A percentile compares a stretch with the other conserved stretches of the same genome.
Conservation (phyloP, 1,140 invertebrate species). For the Hirudo medicinalis region DNA sequence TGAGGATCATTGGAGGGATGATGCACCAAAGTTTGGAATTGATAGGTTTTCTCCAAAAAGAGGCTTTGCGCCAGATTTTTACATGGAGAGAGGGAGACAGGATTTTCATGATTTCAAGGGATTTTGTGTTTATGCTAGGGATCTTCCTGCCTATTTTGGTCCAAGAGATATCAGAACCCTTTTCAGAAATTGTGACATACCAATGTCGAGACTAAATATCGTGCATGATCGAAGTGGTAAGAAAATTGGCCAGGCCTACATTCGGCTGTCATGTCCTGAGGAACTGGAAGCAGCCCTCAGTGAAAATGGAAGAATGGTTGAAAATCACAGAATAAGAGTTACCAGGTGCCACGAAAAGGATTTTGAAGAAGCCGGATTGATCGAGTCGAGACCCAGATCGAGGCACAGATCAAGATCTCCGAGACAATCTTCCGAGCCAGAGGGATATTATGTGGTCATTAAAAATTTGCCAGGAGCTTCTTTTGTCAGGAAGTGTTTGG, state of each 20-base stretch:
- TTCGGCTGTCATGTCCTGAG: constrained; percentile 54
- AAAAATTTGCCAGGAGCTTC: constrained; percentile 27
- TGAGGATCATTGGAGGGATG: too few species aligned
- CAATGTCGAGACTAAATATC: constrained; percentile 68
- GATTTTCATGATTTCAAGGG: not conserved
- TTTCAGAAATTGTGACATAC: constrained; percentile 62
- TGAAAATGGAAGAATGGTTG: constrained; percentile 40
- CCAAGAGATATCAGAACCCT: constrained; percentile 60
- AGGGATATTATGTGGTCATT: constrained; percentile 18
- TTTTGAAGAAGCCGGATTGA: constrained; percentile 30
- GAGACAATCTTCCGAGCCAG: not conserved
- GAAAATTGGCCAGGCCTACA: constrained; percentile 61
- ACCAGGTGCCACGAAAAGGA: constrained; percentile 28
- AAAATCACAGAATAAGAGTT: constrained; percentile 31
- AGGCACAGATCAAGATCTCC: constrained; percentile 19
- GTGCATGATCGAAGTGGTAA: constrained; percentile 64
- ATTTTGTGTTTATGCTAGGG: constrained; percentile 25
- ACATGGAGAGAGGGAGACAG: too few species aligned
- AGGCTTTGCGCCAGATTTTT: too few species aligned
- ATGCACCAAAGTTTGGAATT: too few species aligned
- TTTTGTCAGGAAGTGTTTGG: constrained; percentile 29
- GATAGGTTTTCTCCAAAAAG: too few species aligned
- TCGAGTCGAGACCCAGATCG: not conserved
- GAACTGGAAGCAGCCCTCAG: constrained; percentile 57
- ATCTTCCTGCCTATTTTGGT: constrained; percentile 29